Evolutionary conservation across 2,888 invertebrate species (phyloP).

Genomic region (Lamellibrachia satsuma): DNA sequence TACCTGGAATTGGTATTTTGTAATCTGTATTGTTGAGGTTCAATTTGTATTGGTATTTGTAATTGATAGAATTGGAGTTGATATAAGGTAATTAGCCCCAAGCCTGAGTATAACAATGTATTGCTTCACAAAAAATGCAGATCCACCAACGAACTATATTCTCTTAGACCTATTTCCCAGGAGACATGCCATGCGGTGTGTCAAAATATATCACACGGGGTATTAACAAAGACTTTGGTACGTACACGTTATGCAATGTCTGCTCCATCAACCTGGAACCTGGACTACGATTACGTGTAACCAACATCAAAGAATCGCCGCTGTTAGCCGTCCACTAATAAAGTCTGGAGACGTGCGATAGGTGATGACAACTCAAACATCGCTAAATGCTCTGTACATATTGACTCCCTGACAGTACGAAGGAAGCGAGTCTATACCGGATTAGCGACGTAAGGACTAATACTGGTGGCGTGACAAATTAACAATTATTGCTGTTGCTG

Average conservation of each 20-base stretch:
- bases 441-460: neutral
- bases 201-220: neutral
- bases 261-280: neutral
- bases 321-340: neutral
- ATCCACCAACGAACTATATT: neutral
- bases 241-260: neutral
- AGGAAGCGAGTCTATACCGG: neutral
- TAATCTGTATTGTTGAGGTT: too few relatives aligned
- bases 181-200: neutral
- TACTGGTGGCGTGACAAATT: neutral
- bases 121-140: too few relatives aligned
- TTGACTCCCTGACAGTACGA: neutral
- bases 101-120: too few relatives aligned
- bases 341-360: neutral
- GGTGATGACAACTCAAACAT: neutral
- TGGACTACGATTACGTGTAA: neutral
- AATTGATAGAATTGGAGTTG: too few relatives aligned
- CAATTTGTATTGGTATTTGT: too few relatives aligned
- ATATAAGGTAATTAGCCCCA: too few relatives aligned
- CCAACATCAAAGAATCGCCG: neutral
- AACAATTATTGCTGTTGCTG: neutral
- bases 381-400: slow-evolving; percentile 5
- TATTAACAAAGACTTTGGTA: neutral
- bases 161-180: neutral
- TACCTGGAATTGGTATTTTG: too few relatives aligned